These are phyloP conservation scores for Seriola rivoliana DNA, from an alignment of 2,113 vertebrate species.

Conservation along the genomic window DNA sequence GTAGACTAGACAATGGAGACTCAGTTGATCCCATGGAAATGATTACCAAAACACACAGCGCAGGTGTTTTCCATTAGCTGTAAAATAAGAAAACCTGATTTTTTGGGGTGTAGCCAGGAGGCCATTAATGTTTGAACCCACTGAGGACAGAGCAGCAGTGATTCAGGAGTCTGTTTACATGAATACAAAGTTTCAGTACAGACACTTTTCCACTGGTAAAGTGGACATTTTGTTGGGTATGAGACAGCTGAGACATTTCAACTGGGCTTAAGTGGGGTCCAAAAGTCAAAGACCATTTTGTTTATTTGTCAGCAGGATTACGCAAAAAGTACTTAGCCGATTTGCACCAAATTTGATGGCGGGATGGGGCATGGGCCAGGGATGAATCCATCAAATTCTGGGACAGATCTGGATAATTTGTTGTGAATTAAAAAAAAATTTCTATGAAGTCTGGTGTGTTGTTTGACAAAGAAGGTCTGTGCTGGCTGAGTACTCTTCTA, in stretches of 20 bases:
- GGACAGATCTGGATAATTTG: no score
- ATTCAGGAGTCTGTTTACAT: conserved; percentile 24
- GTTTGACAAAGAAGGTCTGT: no score
- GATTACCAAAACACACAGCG: conserved; percentile 43
- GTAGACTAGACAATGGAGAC: conserved; percentile 65
- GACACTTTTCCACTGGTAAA: background rate
- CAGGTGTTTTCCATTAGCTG: conserved; percentile 65
- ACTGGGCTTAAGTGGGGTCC: no score
- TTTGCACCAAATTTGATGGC: no score
- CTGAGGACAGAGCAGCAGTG: conserved; percentile 10
- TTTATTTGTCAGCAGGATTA: no score
- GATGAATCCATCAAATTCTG: no score
- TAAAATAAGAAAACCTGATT: conserved; percentile 36
- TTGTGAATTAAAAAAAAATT: no score
- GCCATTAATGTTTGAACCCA: conserved; percentile 44
- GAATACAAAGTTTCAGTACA: conserved; percentile 21
- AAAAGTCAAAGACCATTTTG: no score
- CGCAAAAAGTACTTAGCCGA: no score
- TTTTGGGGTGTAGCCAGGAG: conserved; percentile 24
- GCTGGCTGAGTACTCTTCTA: no score
- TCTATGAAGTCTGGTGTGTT: no score
- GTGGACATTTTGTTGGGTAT: background rate
- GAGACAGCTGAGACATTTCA: background rate
- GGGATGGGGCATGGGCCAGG: no score
- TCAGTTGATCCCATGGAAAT: conserved; percentile 47